A percentile compares a stretch with the other conserved stretches of the same genome.
Conservation (phyloP, 1,140 invertebrate genomes). For the Drosophila parvula region DNA sequence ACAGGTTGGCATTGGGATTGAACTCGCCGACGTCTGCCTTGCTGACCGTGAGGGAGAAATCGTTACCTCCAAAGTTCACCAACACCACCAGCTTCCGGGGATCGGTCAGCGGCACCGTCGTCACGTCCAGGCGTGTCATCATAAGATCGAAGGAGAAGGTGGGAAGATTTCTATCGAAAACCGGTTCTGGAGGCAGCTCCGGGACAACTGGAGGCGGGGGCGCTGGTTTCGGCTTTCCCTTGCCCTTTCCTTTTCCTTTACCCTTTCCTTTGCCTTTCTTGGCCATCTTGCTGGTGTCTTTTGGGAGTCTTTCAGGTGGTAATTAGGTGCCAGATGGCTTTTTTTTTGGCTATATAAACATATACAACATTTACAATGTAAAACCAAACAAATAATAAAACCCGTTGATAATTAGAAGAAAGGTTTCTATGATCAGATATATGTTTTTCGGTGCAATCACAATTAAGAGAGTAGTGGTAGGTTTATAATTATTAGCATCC, state of each 20-base stretch:
- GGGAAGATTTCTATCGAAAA: constrained; percentile 5
- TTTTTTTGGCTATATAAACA: constrained; percentile 7
- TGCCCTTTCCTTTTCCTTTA: not conserved
- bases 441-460: too few species aligned
- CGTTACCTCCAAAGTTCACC: constrained; percentile 12
- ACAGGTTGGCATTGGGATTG: constrained; percentile 10
- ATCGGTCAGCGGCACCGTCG: constrained; percentile 2
- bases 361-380: constrained; percentile 1
- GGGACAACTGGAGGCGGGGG: not conserved
- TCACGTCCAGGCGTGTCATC: constrained; percentile 17
- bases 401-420: not conserved
- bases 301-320: not conserved
- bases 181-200: not conserved
- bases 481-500: too few species aligned
- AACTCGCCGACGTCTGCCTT: constrained; percentile 13
- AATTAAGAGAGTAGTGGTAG: too few species aligned
- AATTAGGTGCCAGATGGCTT: not conserved
- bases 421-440: not conserved
- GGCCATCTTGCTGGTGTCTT: not conserved
- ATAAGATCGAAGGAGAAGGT: constrained; percentile 28
- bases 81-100: constrained; percentile 18
- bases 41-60: constrained; percentile 4
- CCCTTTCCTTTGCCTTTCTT: constrained; percentile 26
- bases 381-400: not conserved
- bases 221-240: not conserved